Evolutionary conservation across 2,888 invertebrate species (phyloP).

Genomic region (Coleophora deauratella): DNA sequence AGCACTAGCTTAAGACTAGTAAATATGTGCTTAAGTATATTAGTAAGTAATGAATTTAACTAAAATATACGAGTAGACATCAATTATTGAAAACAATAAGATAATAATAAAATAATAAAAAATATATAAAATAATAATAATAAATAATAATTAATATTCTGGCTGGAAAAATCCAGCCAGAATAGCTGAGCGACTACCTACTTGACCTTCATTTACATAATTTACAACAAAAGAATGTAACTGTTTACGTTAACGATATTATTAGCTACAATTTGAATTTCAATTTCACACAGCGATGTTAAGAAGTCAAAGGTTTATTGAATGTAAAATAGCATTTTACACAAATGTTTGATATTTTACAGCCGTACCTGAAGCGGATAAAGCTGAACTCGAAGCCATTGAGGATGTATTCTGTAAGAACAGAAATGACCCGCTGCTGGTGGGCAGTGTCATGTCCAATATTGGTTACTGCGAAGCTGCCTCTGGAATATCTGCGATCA

Average conservation of each 20-base stretch:
- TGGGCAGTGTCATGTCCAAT: slow-evolving; percentile 70
- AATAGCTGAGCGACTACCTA: no score
- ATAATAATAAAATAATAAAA: no score
- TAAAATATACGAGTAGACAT: background rate
- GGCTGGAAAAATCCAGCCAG: no score
- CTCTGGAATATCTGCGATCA: slow-evolving; percentile 69
- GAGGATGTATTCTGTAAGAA: slow-evolving; percentile 71
- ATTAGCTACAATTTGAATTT: background rate
- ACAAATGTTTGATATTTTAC: background rate
- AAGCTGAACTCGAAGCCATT: slow-evolving; percentile 77
- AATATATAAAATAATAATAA: no score
- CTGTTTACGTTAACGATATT: background rate
- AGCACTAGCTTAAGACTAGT: no score
- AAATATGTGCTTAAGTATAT: background rate
- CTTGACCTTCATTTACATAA: background rate
- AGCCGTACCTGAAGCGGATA: slow-evolving; percentile 74
- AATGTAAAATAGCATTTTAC: background rate
- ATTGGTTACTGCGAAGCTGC: slow-evolving; percentile 59
- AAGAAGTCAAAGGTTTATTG: background rate
- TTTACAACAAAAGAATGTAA: background rate
- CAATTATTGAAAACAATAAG: no score
- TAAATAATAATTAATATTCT: no score
- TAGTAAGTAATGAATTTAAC: background rate
- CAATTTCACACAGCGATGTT: background rate
- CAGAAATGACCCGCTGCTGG: slow-evolving; percentile 71